Percentiles rank a stretch among this genome's conserved stretches.
These are phyloP conservation scores for Thysanoteuthis rhombus DNA, from an alignment of 2,888 invertebrate genomes.

Conservation along the genomic window DNA sequence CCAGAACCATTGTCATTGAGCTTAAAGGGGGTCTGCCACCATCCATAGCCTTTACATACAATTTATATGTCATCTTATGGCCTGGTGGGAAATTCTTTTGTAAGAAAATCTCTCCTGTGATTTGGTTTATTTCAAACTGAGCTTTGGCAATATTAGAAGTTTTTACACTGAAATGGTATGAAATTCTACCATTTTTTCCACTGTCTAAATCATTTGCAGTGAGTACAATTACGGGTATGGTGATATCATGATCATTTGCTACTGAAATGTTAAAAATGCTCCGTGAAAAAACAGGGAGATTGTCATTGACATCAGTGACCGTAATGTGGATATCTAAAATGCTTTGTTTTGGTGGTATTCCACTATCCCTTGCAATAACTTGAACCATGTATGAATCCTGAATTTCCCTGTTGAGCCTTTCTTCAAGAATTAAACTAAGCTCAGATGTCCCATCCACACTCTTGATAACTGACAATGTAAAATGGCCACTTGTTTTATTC, in stretches of 20 bases:
- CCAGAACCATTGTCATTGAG: constrained; percentile 72
- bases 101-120: constrained; percentile 85
- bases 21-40: constrained; percentile 45
- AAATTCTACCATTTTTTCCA: constrained; percentile 77
- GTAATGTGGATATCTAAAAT: not conserved
- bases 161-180: constrained; percentile 65
- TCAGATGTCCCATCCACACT: not conserved
- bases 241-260: constrained; percentile 35
- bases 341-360: not conserved
- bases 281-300: not conserved
- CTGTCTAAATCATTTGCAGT: constrained; percentile 85
- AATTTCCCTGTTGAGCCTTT: not conserved
- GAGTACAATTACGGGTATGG: constrained; percentile 69
- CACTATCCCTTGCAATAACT: not conserved
- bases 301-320: not conserved
- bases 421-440: not conserved
- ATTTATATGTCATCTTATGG: constrained; percentile 73
- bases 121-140: constrained; percentile 77
- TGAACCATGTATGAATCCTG: not conserved
- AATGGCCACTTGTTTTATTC: not conserved
- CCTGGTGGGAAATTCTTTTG: constrained; percentile 85
- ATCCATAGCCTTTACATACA: constrained; percentile 66
- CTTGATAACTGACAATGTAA: not conserved
- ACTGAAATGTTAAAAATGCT: not conserved
- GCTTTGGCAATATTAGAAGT: constrained; percentile 47